These are phyloP conservation scores for Laupala kohalensis DNA, from an alignment of 1,140 invertebrate species.

Conservation along the genomic window DNA sequence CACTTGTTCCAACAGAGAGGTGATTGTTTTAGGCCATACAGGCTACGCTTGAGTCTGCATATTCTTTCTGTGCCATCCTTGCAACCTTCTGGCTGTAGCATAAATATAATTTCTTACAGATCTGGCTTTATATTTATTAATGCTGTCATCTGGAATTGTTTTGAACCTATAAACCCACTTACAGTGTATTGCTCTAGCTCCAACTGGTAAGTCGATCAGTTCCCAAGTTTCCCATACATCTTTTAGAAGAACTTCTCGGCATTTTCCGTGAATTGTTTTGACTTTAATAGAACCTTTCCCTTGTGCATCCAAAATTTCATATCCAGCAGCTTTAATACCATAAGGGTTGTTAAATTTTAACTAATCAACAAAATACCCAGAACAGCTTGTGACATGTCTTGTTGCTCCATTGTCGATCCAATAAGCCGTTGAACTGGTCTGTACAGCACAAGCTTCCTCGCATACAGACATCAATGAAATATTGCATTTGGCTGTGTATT, in stretches of 20 bases:
- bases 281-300: conserved; percentile 20
- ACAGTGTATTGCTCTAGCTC: not conserved
- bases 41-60: conserved; percentile 23
- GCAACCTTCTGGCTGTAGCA: conserved; percentile 26
- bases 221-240: conserved; percentile 10
- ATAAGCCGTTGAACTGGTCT: too few species aligned
- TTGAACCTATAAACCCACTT: conserved; percentile 6
- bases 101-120: conserved; percentile 27
- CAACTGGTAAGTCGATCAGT: conserved; percentile 2
- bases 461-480: too few species aligned
- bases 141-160: not conserved
- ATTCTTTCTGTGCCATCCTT: conserved; percentile 17
- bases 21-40: conserved; percentile 23
- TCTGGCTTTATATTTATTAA: conserved; percentile 16
- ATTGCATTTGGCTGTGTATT: too few species aligned
- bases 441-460: too few species aligned
- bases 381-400: too few species aligned
- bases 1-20: conserved; percentile 1
- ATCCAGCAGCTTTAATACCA: conserved; percentile 18
- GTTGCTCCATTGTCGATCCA: too few species aligned
- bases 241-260: too few species aligned
- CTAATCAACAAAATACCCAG: conserved; percentile 17
- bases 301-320: conserved; percentile 17
- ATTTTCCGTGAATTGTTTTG: too few species aligned
- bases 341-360: conserved; percentile 17